Evolutionary conservation across 2,888 invertebrate species (phyloP).

Genomic region (Lymantria dispar): DNA sequence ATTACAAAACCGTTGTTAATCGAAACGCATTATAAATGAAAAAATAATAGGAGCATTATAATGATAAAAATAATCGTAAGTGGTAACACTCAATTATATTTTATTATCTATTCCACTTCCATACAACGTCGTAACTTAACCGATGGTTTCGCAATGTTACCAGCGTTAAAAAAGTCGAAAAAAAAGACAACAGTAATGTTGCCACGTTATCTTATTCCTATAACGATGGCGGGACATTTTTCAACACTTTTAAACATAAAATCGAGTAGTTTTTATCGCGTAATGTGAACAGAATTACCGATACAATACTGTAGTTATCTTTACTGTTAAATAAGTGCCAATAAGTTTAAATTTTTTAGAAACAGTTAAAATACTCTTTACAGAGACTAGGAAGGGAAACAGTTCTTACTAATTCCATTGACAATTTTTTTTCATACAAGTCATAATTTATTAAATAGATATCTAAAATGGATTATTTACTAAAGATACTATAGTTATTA

Average conservation of each 20-base stretch:
- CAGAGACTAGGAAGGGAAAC: no score
- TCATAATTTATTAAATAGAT: no score
- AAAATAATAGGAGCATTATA: conserved; percentile 37
- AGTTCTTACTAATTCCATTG: no score
- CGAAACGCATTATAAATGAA: conserved; percentile 32
- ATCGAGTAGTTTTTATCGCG: conserved; percentile 67
- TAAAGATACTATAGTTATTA: no score
- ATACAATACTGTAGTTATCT: conserved; percentile 73
- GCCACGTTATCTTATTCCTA: conserved; percentile 56
- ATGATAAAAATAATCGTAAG: conserved; percentile 45
- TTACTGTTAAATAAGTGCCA: conserved; percentile 71
- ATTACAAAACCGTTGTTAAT: conserved; percentile 16
- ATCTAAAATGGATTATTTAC: no score
- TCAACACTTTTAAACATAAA: conserved; percentile 68
- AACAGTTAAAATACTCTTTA: conserved; percentile 23
- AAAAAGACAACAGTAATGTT: conserved; percentile 41
- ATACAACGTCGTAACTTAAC: conserved; percentile 49
- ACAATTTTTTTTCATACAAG: no score
- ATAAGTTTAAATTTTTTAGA: conserved; percentile 67
- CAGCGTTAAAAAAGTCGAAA: conserved; percentile 55
- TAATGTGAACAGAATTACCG: conserved; percentile 68
- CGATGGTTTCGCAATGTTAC: conserved; percentile 47
- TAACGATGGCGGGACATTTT: conserved; percentile 60
- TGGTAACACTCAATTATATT: conserved; percentile 52
- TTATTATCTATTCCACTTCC: conserved; percentile 54